Base-by-base conservation (phyloP, 2,797 vertebrate species). In the Lates japonicus region DNA sequence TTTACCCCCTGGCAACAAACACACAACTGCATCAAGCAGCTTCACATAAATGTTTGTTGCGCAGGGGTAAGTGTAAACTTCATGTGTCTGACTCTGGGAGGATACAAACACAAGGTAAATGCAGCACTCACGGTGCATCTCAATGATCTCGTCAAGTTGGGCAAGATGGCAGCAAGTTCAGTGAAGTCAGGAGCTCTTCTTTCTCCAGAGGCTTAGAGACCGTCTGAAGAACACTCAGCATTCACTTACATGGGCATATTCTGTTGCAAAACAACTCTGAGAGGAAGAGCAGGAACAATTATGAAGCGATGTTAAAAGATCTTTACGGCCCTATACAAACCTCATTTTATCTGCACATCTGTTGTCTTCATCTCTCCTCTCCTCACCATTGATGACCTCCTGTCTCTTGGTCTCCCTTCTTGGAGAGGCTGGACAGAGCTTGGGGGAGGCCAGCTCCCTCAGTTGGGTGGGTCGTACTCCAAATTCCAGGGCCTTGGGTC, bases 341-440 rank as follows among this genome's bases (percentile, higher is more conserved):
- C 0, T 59, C 11, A 5, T 49, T 46, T 66, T 13, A 31, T 58
- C 14, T 0, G 2, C 12, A 25, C 5, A 51, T 60, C n/a, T 4
- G 35, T 12, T 44, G 41, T 5, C 59, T n/a, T 37, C 33, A 41
- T 65, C 44, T 66, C 17, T n/a, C 12, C 12, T 48, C 60, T 74
- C 81, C 95, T 90, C 88, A 98, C 97, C 97, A 0, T 97, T 98
- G 84, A 98, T 97, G 82, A 98, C 97, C 83, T 98, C 97, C 80
- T 98, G 97, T 81, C 97, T 95, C 92, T 98, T 97, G 77, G 85
- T 94, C 90, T 97, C n/a, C 97, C 87, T 94, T 97, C 93, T 97
- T 98, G 92, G 87, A 94, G 82, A 98, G 96, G 76, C 86, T 89
- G 51, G 92, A 92, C 77, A 97, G 89, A 54, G 81, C 91, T n/a